phyloP scores from a whole-genome alignment of 2,113 vertebrate species.

The Gallinago media region DNA sequence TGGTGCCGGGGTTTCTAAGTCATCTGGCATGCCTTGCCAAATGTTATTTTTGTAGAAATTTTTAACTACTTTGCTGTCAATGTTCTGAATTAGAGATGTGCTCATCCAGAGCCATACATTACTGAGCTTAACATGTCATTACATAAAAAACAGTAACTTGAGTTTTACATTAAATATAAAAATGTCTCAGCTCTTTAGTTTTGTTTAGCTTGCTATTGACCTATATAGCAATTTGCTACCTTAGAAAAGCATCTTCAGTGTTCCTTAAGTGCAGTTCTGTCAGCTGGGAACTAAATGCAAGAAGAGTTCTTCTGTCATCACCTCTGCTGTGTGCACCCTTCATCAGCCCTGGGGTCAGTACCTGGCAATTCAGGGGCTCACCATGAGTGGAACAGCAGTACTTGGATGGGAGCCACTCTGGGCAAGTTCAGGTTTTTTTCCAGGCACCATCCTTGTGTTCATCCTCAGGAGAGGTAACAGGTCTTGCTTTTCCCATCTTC shows the following conservation, averaged over 20 bases:
- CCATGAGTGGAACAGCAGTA: rapidly evolving
- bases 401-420: neutral
- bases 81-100: neutral
- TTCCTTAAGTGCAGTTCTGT: neutral
- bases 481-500: neutral
- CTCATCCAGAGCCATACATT: neutral
- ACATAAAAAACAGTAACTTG: neutral
- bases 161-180: neutral
- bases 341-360: neutral
- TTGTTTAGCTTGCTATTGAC: constrained; percentile 6
- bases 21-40: neutral
- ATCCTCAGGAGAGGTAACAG: neutral
- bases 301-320: neutral
- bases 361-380: neutral
- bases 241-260: neutral
- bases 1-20: neutral
- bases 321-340: neutral
- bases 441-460: neutral
- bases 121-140: neutral
- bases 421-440: neutral
- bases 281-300: neutral
- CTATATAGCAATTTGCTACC: neutral
- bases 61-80: neutral
- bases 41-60: neutral
- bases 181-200: neutral